These are phyloP conservation scores for Edolisoma coerulescens DNA, from an alignment of 2,113 vertebrate genomes.

Conservation along the genomic window DNA sequence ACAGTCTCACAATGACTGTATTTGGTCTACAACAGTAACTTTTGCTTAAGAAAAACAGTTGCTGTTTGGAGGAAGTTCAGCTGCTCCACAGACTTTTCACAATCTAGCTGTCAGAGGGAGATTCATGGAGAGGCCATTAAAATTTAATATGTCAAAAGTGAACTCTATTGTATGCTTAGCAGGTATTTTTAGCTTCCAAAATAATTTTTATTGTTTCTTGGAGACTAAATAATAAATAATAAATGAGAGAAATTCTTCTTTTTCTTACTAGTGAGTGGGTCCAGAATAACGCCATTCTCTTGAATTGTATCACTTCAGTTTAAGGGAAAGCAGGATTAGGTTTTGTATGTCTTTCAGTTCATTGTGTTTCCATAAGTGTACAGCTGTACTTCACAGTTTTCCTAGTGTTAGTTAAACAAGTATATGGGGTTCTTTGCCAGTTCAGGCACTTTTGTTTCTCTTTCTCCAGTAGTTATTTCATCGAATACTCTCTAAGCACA, in stretches of 20 bases:
- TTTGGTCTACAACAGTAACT: slow-evolving; percentile 1
- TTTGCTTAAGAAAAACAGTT: not conserved
- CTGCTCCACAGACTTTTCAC: not conserved
- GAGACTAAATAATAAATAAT: not conserved
- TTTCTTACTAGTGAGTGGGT: not conserved
- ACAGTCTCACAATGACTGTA: not conserved
- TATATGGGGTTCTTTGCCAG: not conserved
- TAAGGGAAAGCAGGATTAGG: not conserved
- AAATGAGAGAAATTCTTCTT: not conserved
- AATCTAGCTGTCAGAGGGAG: not conserved
- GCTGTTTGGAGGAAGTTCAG: not conserved
- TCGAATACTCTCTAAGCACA: not conserved
- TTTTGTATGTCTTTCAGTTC: not conserved
- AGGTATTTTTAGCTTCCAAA: slow-evolving; percentile 27
- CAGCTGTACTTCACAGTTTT: not conserved
- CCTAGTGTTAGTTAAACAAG: not conserved
- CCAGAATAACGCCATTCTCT: not conserved
- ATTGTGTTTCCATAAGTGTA: not conserved
- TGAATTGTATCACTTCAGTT: not conserved
- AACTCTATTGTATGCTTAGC: not conserved
- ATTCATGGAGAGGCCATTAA: not conserved
- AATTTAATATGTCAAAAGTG: not conserved
- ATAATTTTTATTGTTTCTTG: not conserved
- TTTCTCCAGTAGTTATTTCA: slow-evolving; percentile 1
- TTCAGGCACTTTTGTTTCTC: not conserved